Conservation (phyloP, 1,140 invertebrate genomes). For the Piezodorus guildinii region DNA sequence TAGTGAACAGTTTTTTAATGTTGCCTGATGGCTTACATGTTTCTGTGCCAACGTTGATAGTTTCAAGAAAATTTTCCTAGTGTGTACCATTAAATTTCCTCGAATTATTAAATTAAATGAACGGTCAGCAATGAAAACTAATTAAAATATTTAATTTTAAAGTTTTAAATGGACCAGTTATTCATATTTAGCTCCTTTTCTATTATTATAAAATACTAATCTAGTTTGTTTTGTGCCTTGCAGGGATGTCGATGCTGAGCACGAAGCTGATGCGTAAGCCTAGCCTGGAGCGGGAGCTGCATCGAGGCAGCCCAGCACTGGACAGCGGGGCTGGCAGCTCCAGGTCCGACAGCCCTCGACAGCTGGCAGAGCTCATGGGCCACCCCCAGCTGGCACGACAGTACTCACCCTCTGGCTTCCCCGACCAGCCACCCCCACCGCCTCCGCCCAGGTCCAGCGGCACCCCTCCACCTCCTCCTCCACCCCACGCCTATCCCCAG, state of each 20-base stretch:
- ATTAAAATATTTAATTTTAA: too few species aligned
- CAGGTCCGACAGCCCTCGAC: conserved; percentile 73
- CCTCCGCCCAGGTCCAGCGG: conserved; percentile 42
- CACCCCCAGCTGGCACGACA: conserved; percentile 41
- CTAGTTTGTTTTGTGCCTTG: neutral
- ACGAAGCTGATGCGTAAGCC: conserved; percentile 74
- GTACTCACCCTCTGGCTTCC: conserved; percentile 52
- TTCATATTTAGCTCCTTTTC: too few species aligned
- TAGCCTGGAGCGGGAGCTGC: conserved; percentile 68
- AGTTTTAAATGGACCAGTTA: too few species aligned
- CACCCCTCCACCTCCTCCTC: conserved; percentile 60
- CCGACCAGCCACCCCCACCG: conserved; percentile 35
- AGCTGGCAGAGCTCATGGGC: conserved; percentile 33
- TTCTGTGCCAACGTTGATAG: too few species aligned
- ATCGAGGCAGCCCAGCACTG: conserved; percentile 69
- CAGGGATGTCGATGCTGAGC: conserved; percentile 43
- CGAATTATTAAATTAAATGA: too few species aligned
- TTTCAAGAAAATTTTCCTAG: too few species aligned
- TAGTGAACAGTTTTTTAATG: too few species aligned
- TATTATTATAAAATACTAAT: too few species aligned
- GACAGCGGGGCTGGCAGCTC: conserved; percentile 79
- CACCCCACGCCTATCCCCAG: conserved; percentile 50
- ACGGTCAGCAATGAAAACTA: too few species aligned
- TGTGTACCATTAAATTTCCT: too few species aligned
- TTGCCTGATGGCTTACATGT: too few species aligned